These are phyloP conservation scores for Aradus depressus DNA, from an alignment of 2,888 invertebrate species.

Conservation along the genomic window DNA sequence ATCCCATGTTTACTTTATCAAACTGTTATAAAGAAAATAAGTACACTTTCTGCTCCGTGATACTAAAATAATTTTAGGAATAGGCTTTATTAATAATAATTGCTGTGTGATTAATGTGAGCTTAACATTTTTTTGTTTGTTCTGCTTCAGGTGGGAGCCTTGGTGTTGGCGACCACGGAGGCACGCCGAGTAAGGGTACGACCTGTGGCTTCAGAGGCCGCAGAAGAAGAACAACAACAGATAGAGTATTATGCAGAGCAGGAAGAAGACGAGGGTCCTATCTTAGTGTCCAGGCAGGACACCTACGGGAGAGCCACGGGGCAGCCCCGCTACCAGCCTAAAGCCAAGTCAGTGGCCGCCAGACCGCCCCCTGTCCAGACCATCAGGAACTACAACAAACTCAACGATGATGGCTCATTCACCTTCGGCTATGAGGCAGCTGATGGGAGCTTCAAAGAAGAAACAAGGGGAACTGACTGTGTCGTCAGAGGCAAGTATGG, in stretches of 20 bases:
- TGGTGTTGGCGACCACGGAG: slow-evolving; percentile 33
- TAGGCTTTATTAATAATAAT: background rate
- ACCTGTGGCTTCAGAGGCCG: slow-evolving; percentile 39
- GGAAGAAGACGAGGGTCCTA: slow-evolving; percentile 30
- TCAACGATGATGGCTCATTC: slow-evolving; percentile 72
- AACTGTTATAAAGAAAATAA: no score
- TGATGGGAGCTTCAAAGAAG: slow-evolving; percentile 73
- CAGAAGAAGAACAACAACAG: slow-evolving; percentile 37
- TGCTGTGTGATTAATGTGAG: background rate
- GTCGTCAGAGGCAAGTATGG: slow-evolving; percentile 80
- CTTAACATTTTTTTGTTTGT: background rate
- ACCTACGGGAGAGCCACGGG: slow-evolving; percentile 31
- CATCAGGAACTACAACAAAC: slow-evolving; percentile 70
- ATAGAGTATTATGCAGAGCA: slow-evolving; percentile 39
- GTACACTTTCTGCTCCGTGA: no score
- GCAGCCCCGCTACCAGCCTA: slow-evolving; percentile 34
- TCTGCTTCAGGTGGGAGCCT: slow-evolving; percentile 22
- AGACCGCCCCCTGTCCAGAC: slow-evolving; percentile 70
- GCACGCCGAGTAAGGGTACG: slow-evolving; percentile 43
- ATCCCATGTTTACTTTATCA: no score
- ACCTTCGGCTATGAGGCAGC: slow-evolving; percentile 77
- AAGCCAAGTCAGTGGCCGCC: slow-evolving; percentile 41
- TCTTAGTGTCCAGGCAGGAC: slow-evolving; percentile 33
- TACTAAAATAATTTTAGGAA: background rate
- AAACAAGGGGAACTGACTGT: slow-evolving; percentile 73